Evolutionary conservation across 2,113 vertebrate species (phyloP).

Genomic region (Hemiscyllium ocellatum): DNA sequence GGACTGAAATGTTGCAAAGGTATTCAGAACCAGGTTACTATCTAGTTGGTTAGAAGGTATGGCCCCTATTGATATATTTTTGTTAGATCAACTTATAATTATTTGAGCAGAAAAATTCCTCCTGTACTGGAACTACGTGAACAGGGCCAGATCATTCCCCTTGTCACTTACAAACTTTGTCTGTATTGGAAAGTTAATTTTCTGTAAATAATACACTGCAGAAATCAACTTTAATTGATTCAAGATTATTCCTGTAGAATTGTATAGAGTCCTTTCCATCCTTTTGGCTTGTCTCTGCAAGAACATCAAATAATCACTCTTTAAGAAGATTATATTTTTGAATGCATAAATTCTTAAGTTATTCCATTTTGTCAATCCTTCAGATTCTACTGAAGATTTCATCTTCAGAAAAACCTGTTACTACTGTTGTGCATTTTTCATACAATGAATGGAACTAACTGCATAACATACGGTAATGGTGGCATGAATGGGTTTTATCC

Average conservation of each 20-base stretch:
- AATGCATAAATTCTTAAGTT: too few relatives aligned
- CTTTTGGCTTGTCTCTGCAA: too few relatives aligned
- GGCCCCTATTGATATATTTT: not conserved
- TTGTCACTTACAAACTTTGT: not conserved
- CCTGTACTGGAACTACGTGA: not conserved
- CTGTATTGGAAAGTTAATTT: not conserved
- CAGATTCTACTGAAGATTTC: too few relatives aligned
- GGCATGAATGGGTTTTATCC: too few relatives aligned
- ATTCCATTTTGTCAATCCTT: too few relatives aligned
- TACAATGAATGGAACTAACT: too few relatives aligned
- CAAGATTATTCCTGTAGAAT: not conserved
- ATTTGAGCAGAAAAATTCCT: not conserved
- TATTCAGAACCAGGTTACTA: not conserved
- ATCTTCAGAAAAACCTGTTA: too few relatives aligned
- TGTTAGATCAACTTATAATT: not conserved
- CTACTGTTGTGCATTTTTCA: too few relatives aligned
- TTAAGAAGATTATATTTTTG: too few relatives aligned
- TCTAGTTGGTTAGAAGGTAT: not conserved
- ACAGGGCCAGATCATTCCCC: not conserved
- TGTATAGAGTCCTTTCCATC: too few relatives aligned
- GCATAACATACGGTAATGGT: too few relatives aligned
- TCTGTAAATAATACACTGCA: not conserved
- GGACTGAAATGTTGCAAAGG: not conserved
- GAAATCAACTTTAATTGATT: not conserved
- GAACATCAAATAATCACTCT: too few relatives aligned